phyloP scores from a whole-genome alignment of 1,140 invertebrate genomes.

The silkworm (Bombyx mori) region ASM3026992v2 NC_085121.1:4436001-4436500 shows the following conservation, averaged over 20 bases:
- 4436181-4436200: slow-evolving; percentile 1
- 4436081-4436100: too few species aligned
- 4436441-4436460: too few species aligned
- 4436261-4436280: slow-evolving; percentile 23
- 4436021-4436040: too few species aligned
- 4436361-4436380: slow-evolving; percentile 43
- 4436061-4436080: too few species aligned
- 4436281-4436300: slow-evolving; percentile 23
- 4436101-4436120: too few species aligned
- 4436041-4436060: too few species aligned
- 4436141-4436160: not conserved
- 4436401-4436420: not conserved
- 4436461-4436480: too few species aligned
- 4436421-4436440: too few species aligned
- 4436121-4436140: too few species aligned
- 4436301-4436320: slow-evolving; percentile 50
- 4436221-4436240: slow-evolving; percentile 38
- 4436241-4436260: slow-evolving; percentile 38
- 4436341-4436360: slow-evolving; percentile 36
- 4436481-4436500: too few species aligned
- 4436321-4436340: slow-evolving; percentile 53
- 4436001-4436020: too few species aligned
- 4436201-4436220: slow-evolving; percentile 9
- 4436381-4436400: slow-evolving; percentile 1
- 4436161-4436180: not conserved